Evolutionary conservation across 2,113 vertebrate species (phyloP).

Genomic region (Elgaria multicarinata): DNA sequence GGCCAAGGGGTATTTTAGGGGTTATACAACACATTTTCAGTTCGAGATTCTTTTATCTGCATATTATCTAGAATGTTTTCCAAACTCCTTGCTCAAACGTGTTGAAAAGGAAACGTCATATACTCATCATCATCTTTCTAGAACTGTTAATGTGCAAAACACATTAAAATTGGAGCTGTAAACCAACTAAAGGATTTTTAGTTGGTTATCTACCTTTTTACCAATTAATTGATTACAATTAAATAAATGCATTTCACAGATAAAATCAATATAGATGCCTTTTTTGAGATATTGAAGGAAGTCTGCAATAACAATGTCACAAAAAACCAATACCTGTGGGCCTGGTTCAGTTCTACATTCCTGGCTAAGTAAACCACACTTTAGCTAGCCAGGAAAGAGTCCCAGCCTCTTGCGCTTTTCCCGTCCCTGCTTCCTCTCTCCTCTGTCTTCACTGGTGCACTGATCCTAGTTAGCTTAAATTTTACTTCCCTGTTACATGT

Average conservation of each 20-base stretch:
- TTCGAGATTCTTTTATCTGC: neutral
- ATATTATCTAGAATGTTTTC: neutral
- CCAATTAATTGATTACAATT: neutral
- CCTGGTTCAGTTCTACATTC: neutral
- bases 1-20: neutral
- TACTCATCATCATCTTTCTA: neutral
- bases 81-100: conserved; percentile 14
- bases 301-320: neutral
- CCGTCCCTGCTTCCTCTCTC: neutral
- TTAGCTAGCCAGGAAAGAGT: neutral
- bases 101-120: neutral
- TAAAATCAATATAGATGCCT: neutral
- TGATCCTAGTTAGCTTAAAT: neutral
- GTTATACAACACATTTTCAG: neutral
- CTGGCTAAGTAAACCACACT: neutral
- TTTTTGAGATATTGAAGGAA: neutral
- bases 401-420: neutral
- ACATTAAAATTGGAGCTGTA: neutral
- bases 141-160: neutral
- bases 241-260: neutral
- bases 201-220: neutral
- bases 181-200: neutral
- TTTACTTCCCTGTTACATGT: neutral
- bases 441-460: neutral
- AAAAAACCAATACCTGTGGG: neutral